phyloP scores from a whole-genome alignment of 2,113 vertebrate species.

The Spizaetus ornatus region DNA sequence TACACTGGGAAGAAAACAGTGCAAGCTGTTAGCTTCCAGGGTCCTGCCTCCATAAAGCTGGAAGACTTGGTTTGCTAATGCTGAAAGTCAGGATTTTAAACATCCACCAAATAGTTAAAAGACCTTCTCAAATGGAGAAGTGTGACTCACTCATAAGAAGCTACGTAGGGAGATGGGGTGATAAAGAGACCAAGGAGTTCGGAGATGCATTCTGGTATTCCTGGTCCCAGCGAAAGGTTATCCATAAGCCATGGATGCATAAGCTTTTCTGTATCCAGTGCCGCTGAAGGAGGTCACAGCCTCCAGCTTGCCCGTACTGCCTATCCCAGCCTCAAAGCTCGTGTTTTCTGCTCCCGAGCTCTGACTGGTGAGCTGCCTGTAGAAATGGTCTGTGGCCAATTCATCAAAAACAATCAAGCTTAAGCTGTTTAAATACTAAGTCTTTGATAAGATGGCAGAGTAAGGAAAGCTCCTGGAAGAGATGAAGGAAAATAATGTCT shows the following conservation, averaged over 20 bases:
- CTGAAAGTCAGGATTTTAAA: background rate
- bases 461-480: conserved; percentile 19
- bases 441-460: conserved; percentile 12
- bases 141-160: background rate
- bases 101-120: background rate
- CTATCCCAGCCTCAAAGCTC: background rate
- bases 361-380: background rate
- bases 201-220: background rate
- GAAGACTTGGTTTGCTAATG: background rate
- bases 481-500: background rate
- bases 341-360: background rate
- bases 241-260: background rate
- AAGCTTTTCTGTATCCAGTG: background rate
- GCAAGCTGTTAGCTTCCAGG: background rate
- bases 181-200: background rate
- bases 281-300: background rate
- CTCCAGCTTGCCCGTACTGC: background rate
- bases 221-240: background rate
- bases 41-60: background rate
- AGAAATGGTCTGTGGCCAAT: background rate
- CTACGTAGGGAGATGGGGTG: background rate
- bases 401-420: background rate
- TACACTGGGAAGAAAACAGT: background rate
- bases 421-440: background rate
- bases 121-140: background rate